phyloP scores from a whole-genome alignment of 1,140 invertebrate genomes.

The Tachypleus tridentatus region DNA sequence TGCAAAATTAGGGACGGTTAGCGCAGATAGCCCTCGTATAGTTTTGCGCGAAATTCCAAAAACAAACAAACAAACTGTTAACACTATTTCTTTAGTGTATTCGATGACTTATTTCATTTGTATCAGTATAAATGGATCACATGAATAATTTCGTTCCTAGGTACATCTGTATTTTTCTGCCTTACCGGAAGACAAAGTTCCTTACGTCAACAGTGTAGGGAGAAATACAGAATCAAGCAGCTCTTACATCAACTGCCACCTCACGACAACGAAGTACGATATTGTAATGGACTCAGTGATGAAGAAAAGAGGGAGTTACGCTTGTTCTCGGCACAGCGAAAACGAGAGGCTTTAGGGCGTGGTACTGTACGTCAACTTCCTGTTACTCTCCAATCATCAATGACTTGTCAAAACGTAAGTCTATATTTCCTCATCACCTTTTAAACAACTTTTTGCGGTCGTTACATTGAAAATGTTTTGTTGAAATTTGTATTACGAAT shows the following conservation, averaged over 20 bases:
- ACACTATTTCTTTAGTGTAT: too few relatives aligned
- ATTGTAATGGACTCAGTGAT: slow-evolving; percentile 82
- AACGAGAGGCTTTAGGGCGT: slow-evolving; percentile 80
- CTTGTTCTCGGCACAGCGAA: slow-evolving; percentile 81
- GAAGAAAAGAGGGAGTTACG: slow-evolving; percentile 84
- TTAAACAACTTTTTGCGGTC: too few relatives aligned
- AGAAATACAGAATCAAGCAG: slow-evolving; percentile 86
- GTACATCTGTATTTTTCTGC: slow-evolving; percentile 93
- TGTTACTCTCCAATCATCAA: slow-evolving; percentile 45
- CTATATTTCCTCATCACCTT: not conserved
- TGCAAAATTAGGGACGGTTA: too few relatives aligned
- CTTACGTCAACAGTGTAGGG: slow-evolving; percentile 93
- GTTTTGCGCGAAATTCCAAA: too few relatives aligned
- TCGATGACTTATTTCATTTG: too few relatives aligned
- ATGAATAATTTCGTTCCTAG: slow-evolving; percentile 42
- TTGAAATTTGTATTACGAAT: too few relatives aligned
- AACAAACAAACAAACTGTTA: too few relatives aligned
- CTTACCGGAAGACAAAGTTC: slow-evolving; percentile 91
- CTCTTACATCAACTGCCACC: slow-evolving; percentile 90
- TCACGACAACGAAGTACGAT: slow-evolving; percentile 82
- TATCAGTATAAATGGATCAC: too few relatives aligned
- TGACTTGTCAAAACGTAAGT: slow-evolving; percentile 64
- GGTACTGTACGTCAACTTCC: slow-evolving; percentile 67
- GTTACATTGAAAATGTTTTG: too few relatives aligned
- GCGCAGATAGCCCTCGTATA: too few relatives aligned